Conservation (phyloP, 2,888 invertebrate species). For the Clivina fossor region DNA sequence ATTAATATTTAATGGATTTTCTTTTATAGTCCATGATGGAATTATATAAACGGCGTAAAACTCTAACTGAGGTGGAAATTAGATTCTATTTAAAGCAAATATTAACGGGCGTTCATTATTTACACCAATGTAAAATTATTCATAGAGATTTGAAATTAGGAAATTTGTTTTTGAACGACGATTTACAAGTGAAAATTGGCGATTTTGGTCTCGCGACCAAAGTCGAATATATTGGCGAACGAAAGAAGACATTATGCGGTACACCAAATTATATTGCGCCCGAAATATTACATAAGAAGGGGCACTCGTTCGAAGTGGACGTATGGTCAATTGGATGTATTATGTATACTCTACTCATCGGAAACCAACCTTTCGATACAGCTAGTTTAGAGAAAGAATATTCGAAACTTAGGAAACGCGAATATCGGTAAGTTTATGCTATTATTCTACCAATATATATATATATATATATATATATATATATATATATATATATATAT, state of each 20-base stretch:
- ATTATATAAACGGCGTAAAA: conserved; percentile 91
- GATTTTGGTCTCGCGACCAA: conserved; percentile 97
- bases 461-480: too few species aligned
- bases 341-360: conserved; percentile 95
- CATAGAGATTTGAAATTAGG: conserved; percentile 98
- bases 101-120: conserved; percentile 84
- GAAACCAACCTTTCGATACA: conserved; percentile 98
- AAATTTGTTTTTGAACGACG: conserved; percentile 94
- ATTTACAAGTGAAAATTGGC: conserved; percentile 92
- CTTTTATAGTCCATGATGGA: conserved; percentile 91
- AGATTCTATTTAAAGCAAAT: conserved; percentile 96
- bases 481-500: too few species aligned
- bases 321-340: conserved; percentile 99
- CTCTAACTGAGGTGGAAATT: conserved; percentile 96
- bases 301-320: conserved; percentile 98
- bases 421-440: conserved; percentile 71
- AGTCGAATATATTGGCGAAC: conserved; percentile 86
- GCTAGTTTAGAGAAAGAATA: conserved; percentile 94
- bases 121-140: conserved; percentile 91
- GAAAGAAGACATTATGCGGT: conserved; percentile 95
- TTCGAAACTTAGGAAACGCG: conserved; percentile 89
- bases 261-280: conserved; percentile 99
- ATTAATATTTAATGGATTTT: neutral
- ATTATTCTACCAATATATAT: too few species aligned
- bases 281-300: conserved; percentile 94